Conservation (phyloP, 2,888 invertebrate genomes). For the Helleia helle region DNA sequence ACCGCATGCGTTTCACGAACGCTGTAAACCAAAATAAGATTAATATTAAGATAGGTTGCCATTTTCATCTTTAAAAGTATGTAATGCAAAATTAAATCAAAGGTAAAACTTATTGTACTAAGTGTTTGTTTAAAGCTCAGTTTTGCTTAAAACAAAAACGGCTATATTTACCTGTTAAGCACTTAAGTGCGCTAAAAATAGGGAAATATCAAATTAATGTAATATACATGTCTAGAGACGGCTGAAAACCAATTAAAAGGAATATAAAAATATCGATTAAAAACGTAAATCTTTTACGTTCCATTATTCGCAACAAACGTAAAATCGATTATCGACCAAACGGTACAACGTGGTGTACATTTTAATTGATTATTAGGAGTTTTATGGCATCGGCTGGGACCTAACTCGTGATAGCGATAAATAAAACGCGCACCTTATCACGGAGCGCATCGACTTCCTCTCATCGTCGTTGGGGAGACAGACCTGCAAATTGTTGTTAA, state of each 20-base stretch:
- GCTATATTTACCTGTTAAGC: slow-evolving; percentile 65
- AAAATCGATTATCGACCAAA: slow-evolving; percentile 27
- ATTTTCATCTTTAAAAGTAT: not conserved
- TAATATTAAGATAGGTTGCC: not conserved
- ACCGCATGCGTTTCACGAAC: slow-evolving; percentile 97
- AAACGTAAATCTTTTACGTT: slow-evolving; percentile 23
- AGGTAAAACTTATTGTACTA: not conserved
- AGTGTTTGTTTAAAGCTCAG: slow-evolving; percentile 16
- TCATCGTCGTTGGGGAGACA: slow-evolving; percentile 66
- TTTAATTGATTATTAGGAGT: slow-evolving; percentile 12
- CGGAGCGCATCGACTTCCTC: slow-evolving; percentile 76
- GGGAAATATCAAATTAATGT: slow-evolving; percentile 42
- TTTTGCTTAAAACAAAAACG: slow-evolving; percentile 26
- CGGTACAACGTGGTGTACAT: slow-evolving; percentile 3
- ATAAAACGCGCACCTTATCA: slow-evolving; percentile 74
- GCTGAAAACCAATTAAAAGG: slow-evolving; percentile 27
- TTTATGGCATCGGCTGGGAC: not conserved
- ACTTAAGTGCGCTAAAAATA: slow-evolving; percentile 69
- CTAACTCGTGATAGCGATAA: not conserved
- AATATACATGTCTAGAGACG: slow-evolving; percentile 22
- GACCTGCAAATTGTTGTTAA: slow-evolving; percentile 70
- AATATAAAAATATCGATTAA: slow-evolving; percentile 16
- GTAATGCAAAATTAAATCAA: not conserved
- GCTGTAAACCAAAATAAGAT: slow-evolving; percentile 57
- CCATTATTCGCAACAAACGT: slow-evolving; percentile 26